These are phyloP conservation scores for Gymnothorax javanicus DNA, from an alignment of 2,797 vertebrate genomes.

Conservation along the genomic window DNA sequence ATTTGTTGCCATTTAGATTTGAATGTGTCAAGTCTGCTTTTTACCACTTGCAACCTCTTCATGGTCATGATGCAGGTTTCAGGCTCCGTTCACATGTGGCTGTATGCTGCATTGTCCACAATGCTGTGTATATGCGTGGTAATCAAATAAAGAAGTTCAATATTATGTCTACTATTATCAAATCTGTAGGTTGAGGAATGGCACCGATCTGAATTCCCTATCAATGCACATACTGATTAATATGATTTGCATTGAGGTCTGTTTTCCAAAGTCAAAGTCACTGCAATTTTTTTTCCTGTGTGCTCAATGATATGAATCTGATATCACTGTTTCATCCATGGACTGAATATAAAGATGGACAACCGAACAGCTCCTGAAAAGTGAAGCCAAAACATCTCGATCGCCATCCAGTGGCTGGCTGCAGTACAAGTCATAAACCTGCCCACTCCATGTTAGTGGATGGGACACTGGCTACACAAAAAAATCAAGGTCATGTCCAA, in stretches of 20 bases:
- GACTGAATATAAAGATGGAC: too few relatives aligned
- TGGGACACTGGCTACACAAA: too few relatives aligned
- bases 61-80: not conserved
- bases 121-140: not conserved
- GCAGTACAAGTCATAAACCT: too few relatives aligned
- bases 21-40: not conserved
- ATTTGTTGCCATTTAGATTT: slow-evolving; percentile 1
- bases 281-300: too few relatives aligned
- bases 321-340: too few relatives aligned
- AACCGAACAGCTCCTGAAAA: too few relatives aligned
- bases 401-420: too few relatives aligned
- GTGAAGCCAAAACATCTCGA: too few relatives aligned
- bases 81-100: not conserved
- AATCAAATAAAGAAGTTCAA: not conserved
- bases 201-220: not conserved
- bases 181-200: not conserved
- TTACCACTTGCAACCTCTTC: not conserved
- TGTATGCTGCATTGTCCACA: not conserved
- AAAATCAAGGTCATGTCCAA: too few relatives aligned
- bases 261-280: not conserved
- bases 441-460: too few relatives aligned
- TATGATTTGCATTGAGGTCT: not conserved
- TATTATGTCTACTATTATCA: not conserved
- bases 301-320: too few relatives aligned
- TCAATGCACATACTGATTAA: not conserved